These are phyloP conservation scores for Anarrhichthys ocellatus DNA, from an alignment of 2,113 vertebrate species.

Conservation along the genomic window DNA sequence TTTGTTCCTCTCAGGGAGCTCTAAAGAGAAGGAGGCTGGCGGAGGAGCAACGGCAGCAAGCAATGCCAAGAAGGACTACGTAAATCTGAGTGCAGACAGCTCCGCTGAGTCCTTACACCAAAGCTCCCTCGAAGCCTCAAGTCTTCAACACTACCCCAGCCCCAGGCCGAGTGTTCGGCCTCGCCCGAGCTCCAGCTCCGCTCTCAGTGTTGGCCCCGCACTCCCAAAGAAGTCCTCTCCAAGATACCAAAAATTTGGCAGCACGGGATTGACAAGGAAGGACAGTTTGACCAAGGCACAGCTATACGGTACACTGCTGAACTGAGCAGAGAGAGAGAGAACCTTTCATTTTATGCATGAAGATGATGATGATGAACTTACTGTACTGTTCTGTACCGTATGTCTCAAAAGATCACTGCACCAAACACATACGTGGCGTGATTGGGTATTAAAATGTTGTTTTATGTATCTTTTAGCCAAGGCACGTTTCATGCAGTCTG, in stretches of 20 bases:
- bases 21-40: constrained; percentile 84
- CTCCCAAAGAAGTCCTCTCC: constrained; percentile 87
- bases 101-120: constrained; percentile 90
- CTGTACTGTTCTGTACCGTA: constrained; percentile 68
- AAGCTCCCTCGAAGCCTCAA: constrained; percentile 89
- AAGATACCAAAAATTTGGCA: constrained; percentile 91
- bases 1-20: constrained; percentile 87
- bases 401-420: constrained; percentile 57
- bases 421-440: constrained; percentile 62
- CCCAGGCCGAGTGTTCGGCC: constrained; percentile 73
- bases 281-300: constrained; percentile 98
- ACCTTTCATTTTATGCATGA: constrained; percentile 74
- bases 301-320: constrained; percentile 96
- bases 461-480: constrained; percentile 78
- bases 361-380: constrained; percentile 50
- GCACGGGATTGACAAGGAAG: constrained; percentile 93
- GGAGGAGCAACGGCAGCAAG: constrained; percentile 32
- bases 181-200: constrained; percentile 77
- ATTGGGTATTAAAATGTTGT: constrained; percentile 61
- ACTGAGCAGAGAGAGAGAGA: constrained; percentile 78
- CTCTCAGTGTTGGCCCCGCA: constrained; percentile 79
- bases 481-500: constrained; percentile 75
- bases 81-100: constrained; percentile 87
- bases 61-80: constrained; percentile 84
- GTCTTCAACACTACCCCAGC: constrained; percentile 88